Conservation (phyloP, 2,888 invertebrate species). For the Tinea semifulvella region DNA sequence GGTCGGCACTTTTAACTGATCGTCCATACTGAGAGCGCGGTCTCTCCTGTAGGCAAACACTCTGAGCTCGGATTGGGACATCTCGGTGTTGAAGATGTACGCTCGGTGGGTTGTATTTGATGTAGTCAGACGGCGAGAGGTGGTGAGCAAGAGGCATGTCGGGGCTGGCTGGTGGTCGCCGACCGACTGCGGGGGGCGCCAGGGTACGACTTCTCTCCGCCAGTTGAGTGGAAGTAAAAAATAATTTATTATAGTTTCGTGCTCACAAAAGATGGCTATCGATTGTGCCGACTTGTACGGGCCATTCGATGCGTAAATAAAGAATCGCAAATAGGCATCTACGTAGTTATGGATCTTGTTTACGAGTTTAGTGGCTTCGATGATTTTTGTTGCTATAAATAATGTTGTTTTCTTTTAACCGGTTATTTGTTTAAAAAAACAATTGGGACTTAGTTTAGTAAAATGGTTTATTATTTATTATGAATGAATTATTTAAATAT, state of each 20-base stretch:
- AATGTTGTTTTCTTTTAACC: no score
- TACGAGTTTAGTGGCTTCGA: background rate
- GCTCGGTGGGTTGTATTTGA: background rate
- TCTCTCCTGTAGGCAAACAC: slow-evolving; percentile 45
- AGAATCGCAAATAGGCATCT: slow-evolving; percentile 54
- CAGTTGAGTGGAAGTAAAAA: slow-evolving; percentile 46
- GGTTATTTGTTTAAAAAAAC: no score
- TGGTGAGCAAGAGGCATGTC: slow-evolving; percentile 9
- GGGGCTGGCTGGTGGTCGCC: background rate
- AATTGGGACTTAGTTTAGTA: no score
- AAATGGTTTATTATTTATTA: no score
- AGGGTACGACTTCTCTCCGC: slow-evolving; percentile 30
- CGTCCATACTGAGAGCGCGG: slow-evolving; percentile 47
- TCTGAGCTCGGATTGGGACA: slow-evolving; percentile 45
- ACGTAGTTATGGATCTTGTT: slow-evolving; percentile 15
- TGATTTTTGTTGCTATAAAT: background rate
- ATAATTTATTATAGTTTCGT: slow-evolving; percentile 37
- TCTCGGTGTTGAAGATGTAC: slow-evolving; percentile 18
- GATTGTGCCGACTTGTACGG: slow-evolving; percentile 11
- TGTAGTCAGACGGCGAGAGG: slow-evolving; percentile 1
- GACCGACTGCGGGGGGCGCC: background rate
- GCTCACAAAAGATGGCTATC: slow-evolving; percentile 7
- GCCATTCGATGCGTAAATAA: slow-evolving; percentile 32
- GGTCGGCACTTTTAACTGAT: slow-evolving; percentile 41
- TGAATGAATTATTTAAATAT: no score